Conservation (phyloP, 2,797 vertebrate genomes). For the Ara ararauna region DNA sequence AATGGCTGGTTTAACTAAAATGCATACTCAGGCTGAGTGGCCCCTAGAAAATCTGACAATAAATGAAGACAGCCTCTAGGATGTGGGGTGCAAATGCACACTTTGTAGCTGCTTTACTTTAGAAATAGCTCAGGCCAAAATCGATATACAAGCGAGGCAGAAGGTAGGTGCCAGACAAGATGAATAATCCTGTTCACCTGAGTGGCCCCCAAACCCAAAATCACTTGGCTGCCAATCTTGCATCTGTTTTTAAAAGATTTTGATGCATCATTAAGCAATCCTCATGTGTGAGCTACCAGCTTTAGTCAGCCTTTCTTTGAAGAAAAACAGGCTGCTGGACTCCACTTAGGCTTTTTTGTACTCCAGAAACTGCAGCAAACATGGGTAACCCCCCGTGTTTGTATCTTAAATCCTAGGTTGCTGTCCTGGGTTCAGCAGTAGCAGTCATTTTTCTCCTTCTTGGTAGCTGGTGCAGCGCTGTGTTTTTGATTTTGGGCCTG, state of each 20-base stretch:
- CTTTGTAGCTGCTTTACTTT: background rate
- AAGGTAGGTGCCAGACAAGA: constrained; percentile 2
- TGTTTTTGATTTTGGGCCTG: too few relatives aligned
- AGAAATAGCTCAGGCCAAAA: constrained; percentile 23
- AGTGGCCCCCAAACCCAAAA: constrained; percentile 4
- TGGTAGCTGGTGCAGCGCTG: too few relatives aligned
- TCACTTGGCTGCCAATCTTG: constrained; percentile 5
- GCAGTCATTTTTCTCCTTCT: too few relatives aligned
- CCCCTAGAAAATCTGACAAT: constrained; percentile 10
- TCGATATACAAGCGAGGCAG: background rate
- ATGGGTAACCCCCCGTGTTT: background rate
- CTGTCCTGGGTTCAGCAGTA: background rate
- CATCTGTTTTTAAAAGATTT: constrained; percentile 6
- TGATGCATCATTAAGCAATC: background rate
- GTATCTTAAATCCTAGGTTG: background rate
- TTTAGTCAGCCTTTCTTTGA: background rate
- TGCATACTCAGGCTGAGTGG: background rate
- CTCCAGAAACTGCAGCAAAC: background rate
- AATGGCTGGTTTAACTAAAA: constrained; percentile 41
- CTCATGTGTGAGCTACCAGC: background rate
- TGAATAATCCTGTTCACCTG: background rate
- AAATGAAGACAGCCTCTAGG: background rate
- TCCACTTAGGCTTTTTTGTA: background rate
- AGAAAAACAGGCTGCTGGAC: background rate
- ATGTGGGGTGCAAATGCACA: background rate